Base-by-base conservation (phyloP, 2,797 vertebrate species). In the Paguma larvata region DNA sequence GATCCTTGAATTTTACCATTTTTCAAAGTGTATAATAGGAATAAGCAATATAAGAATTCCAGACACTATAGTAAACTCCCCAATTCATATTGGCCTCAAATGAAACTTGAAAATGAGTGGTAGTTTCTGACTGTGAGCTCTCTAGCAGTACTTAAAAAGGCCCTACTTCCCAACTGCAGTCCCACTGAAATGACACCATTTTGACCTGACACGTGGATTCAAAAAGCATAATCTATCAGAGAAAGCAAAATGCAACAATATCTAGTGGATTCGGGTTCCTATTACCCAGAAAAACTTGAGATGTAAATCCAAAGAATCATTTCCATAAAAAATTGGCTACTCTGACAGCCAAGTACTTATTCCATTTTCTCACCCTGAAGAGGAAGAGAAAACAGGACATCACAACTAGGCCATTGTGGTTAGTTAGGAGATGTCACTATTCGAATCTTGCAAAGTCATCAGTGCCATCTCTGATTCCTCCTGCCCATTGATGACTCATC, bases 221-320 rank as follows among this genome's bases (percentile, higher is more conserved):
- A 21, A 25, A 67, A 85, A 92, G 44, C 41, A 21, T 8, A 41
- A 51, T 30, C 14, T 18, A 34, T 4, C 38, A 63, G n/a, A 85
- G 38, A 59, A 63, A 83, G 70, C 3, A 38, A 87, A 13, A 75
- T 91, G 41, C 34, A 83, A 13, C 41, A 83, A 25, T 6, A 53
- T 51, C 32, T 85, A 38, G 16, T 23, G 21, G 53, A 79, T 79
- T 63, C 15, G 30, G 5, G 10, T 65, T 56, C 19, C 25, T 86
- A 25, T 56, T 70, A 38, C 25, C 34, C 21, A 30, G 83, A 72
- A 70, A 75, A 44, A 63, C 67, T 84, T 89, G 70, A 79, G 21
- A 51, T 63, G 79, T 16, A 56, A 77, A 92, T 67, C 67, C 65
- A 89, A 96, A 75, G 41, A 63, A 92, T 73, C 16, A 46, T 63